These are phyloP conservation scores for Protomyctophum bolini DNA, from an alignment of 2,113 vertebrate species.

Conservation along the genomic window DNA sequence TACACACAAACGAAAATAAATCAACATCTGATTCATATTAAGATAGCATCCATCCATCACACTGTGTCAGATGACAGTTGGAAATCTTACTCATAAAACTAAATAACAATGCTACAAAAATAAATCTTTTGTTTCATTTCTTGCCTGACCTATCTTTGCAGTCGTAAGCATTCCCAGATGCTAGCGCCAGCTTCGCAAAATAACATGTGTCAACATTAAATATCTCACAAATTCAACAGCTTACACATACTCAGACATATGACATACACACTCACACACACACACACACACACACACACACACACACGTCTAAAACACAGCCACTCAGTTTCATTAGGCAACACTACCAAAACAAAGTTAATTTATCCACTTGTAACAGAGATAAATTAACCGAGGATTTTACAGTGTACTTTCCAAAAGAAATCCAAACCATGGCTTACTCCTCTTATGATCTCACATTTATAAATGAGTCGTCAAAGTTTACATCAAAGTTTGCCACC, in stretches of 20 bases:
- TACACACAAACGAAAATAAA: neutral
- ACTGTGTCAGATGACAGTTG: conserved; percentile 26
- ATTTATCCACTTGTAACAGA: too few relatives aligned
- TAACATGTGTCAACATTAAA: conserved; percentile 53
- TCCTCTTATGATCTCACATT: conserved; percentile 32
- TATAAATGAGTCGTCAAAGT: too few relatives aligned
- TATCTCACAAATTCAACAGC: conserved; percentile 41
- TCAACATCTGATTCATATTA: conserved; percentile 28
- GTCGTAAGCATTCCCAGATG: conserved; percentile 66
- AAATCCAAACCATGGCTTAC: conserved; percentile 50
- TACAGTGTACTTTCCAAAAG: conserved; percentile 1
- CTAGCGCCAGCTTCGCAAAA: conserved; percentile 54
- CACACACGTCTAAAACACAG: neutral
- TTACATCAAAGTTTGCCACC: conserved; percentile 13
- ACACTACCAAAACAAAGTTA: neutral
- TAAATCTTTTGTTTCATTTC: conserved; percentile 55
- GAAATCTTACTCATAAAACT: conserved; percentile 51
- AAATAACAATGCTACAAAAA: conserved; percentile 69
- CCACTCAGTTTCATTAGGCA: neutral
- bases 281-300: conserved; percentile 6
- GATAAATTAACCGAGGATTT: too few relatives aligned
- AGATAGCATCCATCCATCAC: conserved; percentile 31
- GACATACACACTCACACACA: neutral
- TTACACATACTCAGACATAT: conserved; percentile 3
- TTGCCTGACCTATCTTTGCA: conserved; percentile 67